A percentile compares a stretch with the other conserved stretches of the same genome.
Evolutionary conservation across 2,888 invertebrate species (phyloP).

Genomic region (Calliphora vomitoria): DNA sequence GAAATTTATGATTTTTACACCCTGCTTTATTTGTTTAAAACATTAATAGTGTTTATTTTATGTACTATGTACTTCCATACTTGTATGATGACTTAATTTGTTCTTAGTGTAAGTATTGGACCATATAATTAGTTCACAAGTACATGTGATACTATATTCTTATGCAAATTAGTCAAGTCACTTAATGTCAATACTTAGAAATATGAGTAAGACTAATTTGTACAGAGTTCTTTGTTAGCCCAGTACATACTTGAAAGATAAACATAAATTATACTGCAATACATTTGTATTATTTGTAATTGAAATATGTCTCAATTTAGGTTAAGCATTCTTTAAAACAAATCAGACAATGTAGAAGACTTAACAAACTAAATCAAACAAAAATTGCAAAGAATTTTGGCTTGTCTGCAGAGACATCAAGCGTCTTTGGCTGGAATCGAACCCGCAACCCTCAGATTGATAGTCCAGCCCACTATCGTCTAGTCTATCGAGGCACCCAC

Average conservation of each 20-base stretch:
- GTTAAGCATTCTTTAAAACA: background rate
- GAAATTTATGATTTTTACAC: conserved; percentile 38
- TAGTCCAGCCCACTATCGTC: too few species aligned
- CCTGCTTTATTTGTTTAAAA: conserved; percentile 19
- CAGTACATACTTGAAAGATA: background rate
- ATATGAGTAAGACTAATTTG: background rate
- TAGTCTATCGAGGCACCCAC: too few species aligned
- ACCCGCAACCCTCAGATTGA: too few species aligned
- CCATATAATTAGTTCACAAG: conserved; percentile 45
- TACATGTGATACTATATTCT: conserved; percentile 45
- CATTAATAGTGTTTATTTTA: background rate
- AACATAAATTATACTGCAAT: background rate
- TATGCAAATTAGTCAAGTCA: conserved; percentile 49
- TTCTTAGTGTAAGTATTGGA: conserved; percentile 25
- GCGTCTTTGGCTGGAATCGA: too few species aligned
- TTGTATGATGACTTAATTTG: conserved; percentile 48
- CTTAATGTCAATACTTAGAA: background rate
- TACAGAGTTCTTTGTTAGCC: background rate
- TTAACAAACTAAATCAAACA: too few species aligned
- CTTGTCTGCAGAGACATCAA: too few species aligned
- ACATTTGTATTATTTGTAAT: background rate
- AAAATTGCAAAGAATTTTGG: too few species aligned
- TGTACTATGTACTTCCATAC: background rate
- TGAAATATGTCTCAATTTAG: background rate
- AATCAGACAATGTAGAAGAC: too few species aligned